Conservation (phyloP, 2,113 vertebrate genomes). For the Percina caprodes region DNA sequence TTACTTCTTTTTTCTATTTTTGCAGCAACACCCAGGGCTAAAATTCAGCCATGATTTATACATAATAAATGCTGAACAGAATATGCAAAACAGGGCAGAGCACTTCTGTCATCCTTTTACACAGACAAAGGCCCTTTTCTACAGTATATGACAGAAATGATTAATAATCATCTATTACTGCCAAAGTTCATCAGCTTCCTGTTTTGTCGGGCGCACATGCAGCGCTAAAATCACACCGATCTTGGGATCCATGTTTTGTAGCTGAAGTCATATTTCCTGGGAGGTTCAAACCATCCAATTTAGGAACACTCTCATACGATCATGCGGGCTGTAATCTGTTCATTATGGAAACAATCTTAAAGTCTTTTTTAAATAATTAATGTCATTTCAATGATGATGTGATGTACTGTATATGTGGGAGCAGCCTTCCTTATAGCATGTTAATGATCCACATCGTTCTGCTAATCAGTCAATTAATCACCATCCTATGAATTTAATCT, state of each 20-base stretch:
- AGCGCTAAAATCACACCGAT: slow-evolving; percentile 9
- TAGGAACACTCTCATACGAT: slow-evolving; percentile 52
- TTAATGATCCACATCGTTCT: slow-evolving; percentile 76
- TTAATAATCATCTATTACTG: slow-evolving; percentile 68
- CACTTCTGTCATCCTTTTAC: slow-evolving; percentile 42
- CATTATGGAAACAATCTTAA: slow-evolving; percentile 72
- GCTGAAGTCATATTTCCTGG: slow-evolving; percentile 42
- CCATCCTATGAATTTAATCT: slow-evolving; percentile 80
- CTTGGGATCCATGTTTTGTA: slow-evolving; percentile 42
- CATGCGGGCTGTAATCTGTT: slow-evolving; percentile 66
- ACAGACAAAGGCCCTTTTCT: slow-evolving; percentile 54
- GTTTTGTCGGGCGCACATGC: not conserved
- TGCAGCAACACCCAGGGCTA: slow-evolving; percentile 8
- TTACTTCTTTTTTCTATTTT: slow-evolving; percentile 10
- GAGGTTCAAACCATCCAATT: slow-evolving; percentile 60
- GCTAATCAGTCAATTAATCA: slow-evolving; percentile 85
- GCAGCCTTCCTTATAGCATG: slow-evolving; percentile 68
- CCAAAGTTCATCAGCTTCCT: slow-evolving; percentile 63
- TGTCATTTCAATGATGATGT: slow-evolving; percentile 70
- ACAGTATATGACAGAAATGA: slow-evolving; percentile 41
- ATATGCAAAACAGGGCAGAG: slow-evolving; percentile 54
- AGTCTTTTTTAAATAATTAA: slow-evolving; percentile 69
- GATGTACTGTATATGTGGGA: slow-evolving; percentile 61
- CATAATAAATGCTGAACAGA: slow-evolving; percentile 49
- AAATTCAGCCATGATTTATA: slow-evolving; percentile 35